phyloP scores from a whole-genome alignment of 1,140 invertebrate genomes.

The Phthorimaea operculella region DNA sequence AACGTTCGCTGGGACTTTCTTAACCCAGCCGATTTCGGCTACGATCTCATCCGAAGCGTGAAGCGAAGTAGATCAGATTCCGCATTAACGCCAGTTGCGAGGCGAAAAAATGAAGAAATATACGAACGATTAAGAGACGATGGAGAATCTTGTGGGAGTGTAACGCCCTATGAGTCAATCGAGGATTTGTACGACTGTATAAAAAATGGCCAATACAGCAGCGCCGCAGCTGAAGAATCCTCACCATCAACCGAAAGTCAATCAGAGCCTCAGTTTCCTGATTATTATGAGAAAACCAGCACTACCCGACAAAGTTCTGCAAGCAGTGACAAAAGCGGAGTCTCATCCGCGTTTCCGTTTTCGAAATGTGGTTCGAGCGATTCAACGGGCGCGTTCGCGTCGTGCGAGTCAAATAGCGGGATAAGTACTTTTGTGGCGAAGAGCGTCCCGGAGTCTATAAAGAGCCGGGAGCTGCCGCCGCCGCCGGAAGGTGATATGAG shows the following conservation, averaged over 20 bases:
- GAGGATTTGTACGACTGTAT: conserved; percentile 66
- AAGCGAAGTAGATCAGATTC: conserved; percentile 61
- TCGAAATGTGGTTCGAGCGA: conserved; percentile 62
- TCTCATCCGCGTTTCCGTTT: conserved; percentile 59
- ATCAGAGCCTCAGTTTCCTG: conserved; percentile 52
- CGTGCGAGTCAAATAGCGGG: conserved; percentile 56
- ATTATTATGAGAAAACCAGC: conserved; percentile 52
- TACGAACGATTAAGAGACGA: conserved; percentile 55
- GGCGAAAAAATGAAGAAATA: conserved; percentile 49
- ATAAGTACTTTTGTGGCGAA: conserved; percentile 49
- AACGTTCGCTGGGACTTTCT: conserved; percentile 65
- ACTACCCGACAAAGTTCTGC: conserved; percentile 54
- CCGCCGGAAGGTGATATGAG: conserved; percentile 35
- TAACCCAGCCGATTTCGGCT: conserved; percentile 56
- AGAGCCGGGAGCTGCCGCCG: conserved; percentile 47
- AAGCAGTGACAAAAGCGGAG: conserved; percentile 57
- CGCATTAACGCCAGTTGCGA: conserved; percentile 44
- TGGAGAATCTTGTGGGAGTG: conserved; percentile 52
- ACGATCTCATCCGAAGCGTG: conserved; percentile 55
- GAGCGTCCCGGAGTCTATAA: conserved; percentile 41
- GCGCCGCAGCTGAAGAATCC: conserved; percentile 43
- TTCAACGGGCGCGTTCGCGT: conserved; percentile 51
- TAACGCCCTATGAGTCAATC: conserved; percentile 65
- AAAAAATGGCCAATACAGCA: conserved; percentile 52
- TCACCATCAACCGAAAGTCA: conserved; percentile 54